Conservation (phyloP, 2,113 vertebrate genomes). For the Rhegmatorhina hoffmannsi region DNA sequence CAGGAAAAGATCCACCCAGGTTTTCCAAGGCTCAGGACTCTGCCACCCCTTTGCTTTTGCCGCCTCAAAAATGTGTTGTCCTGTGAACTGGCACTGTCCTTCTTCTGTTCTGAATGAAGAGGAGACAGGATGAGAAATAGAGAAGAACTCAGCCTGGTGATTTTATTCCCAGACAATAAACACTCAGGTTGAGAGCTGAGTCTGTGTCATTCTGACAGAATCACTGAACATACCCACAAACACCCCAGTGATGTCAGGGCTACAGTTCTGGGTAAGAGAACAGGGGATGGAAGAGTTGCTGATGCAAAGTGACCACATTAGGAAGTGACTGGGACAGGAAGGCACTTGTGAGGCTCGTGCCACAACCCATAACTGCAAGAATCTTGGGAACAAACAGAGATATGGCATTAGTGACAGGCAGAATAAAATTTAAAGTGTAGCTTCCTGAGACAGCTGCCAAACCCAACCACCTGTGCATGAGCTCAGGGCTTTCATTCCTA, state of each 20-base stretch:
- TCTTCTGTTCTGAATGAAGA: not conserved
- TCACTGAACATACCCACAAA: not conserved
- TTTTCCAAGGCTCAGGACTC: not conserved
- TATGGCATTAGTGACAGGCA: not conserved
- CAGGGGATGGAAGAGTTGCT: not conserved
- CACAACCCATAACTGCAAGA: not conserved
- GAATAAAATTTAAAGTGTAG: not conserved
- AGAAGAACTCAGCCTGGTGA: not conserved
- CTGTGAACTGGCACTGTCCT: not conserved
- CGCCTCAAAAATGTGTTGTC: fast-evolving
- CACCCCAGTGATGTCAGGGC: not conserved
- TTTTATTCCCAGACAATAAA: not conserved
- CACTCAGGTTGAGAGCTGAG: not conserved
- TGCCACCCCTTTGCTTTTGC: not conserved
- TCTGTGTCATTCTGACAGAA: not conserved
- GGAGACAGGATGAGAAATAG: not conserved
- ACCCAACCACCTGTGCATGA: fast-evolving
- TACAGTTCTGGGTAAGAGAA: not conserved
- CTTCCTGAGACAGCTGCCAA: not conserved
- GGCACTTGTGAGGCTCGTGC: not conserved
- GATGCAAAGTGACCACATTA: fast-evolving
- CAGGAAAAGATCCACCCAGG: not conserved
- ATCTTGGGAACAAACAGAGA: not conserved
- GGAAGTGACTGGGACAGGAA: not conserved
- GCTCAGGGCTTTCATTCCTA: not conserved